Evolutionary conservation across 2,888 invertebrate species (phyloP), one percentile per base, ranked within the genome.

Genomic region (Eupithecia pulchellata): DNA sequence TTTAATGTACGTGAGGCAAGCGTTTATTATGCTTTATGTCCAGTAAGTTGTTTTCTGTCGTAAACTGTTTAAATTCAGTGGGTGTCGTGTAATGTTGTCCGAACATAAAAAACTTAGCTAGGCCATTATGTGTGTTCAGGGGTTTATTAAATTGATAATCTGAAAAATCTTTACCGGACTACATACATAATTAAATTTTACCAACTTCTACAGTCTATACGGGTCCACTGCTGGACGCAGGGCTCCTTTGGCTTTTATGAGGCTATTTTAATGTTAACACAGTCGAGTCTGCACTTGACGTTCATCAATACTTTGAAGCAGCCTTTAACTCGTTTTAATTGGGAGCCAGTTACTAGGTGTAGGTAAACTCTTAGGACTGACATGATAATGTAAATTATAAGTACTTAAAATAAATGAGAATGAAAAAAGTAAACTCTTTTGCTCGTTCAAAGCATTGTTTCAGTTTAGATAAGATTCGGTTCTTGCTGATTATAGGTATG

Each of bases 11-110:
- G 55, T 52, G 58, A 60, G 42, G 63, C 39, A 71, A 67, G 29
- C 25, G 61, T 64, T 64, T 64, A 68, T 68, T 64, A 39, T 58
- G 71, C 47, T 61, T 52, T 39, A 67, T 63, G 47, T 64, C 13
- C 29, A 57, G 14, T 29, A 57, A 17, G 13, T 14, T 47, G 14
- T 17, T 20, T 52, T 52, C 52, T 52, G 52, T 25, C 52, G 52
- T 25, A 52, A 52, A 52, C 52, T 25, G 47, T 47, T 52, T 3
- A 25, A 3, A 25, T 52, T 52, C 52, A 25, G 52, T 25, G 5
- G 52, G 52, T 25, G 52, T 52, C 20, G 52, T 25, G 52, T 52
- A 47, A 13, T 52, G 25, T 52, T 20, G 47, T 47, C n/a, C n/a
- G n/a, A n/a, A 52, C 20, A 52, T n/a, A 20, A 47, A 52, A 25